Percentiles rank a stretch among this genome's conserved stretches.
phyloP scores from a whole-genome alignment of 2,888 invertebrate species.

The Erpobdella octoculata region DNA sequence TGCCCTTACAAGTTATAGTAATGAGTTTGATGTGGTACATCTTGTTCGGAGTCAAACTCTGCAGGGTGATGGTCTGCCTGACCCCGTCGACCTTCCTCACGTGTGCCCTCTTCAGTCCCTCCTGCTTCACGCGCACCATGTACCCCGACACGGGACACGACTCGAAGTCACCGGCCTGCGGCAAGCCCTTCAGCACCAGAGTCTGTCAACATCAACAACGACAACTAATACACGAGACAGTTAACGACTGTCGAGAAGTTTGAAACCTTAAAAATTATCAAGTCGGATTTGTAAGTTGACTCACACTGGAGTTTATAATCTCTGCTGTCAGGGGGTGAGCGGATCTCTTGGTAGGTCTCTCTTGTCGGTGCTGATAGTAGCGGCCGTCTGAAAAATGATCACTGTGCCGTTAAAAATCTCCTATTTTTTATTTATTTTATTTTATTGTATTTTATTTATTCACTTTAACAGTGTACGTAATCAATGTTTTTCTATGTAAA shows the following conservation, averaged over 20 bases:
- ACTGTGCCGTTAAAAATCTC: too few relatives aligned
- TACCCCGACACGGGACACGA: constrained; percentile 35
- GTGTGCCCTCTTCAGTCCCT: constrained; percentile 26
- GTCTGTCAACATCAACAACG: constrained; percentile 18
- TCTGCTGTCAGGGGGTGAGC: constrained; percentile 23
- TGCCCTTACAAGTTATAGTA: constrained; percentile 35
- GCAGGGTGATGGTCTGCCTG: constrained; percentile 27
- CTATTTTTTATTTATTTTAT: too few relatives aligned
- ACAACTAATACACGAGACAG: neutral
- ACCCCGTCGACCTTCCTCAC: constrained; percentile 34
- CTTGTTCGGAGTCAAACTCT: constrained; percentile 29
- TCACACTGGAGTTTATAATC: constrained; percentile 30
- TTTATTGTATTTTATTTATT: too few relatives aligned
- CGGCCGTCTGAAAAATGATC: neutral
- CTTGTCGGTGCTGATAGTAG: neutral
- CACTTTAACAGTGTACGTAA: too few relatives aligned
- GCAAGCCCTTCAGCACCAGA: constrained; percentile 20
- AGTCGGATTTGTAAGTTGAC: neutral
- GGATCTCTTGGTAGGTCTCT: neutral
- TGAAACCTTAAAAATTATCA: too few relatives aligned
- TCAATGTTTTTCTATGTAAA: too few relatives aligned
- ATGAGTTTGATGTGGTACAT: constrained; percentile 35
- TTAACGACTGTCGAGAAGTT: too few relatives aligned
- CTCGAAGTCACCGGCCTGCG: neutral
- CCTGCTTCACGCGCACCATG: constrained; percentile 34